These are phyloP conservation scores for Gibbula magus DNA, from an alignment of 2,888 invertebrate species.

Conservation along the genomic window DNA sequence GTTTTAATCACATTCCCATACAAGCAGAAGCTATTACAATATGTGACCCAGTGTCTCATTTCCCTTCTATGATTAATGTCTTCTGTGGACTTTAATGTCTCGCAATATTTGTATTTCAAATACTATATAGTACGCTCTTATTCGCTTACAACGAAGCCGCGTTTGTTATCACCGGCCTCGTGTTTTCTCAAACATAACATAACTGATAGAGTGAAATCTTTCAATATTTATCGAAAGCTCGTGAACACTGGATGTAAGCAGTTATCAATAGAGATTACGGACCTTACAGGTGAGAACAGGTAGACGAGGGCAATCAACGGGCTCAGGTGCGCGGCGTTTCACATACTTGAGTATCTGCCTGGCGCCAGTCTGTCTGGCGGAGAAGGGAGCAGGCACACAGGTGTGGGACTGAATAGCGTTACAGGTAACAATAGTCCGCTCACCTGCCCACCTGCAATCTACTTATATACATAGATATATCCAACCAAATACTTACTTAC, in stretches of 20 bases:
- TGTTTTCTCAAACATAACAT: not conserved
- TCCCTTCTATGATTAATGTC: not conserved
- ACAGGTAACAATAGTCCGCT: slow-evolving; percentile 24
- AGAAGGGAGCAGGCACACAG: slow-evolving; percentile 49
- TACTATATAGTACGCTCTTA: not conserved
- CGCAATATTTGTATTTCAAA: not conserved
- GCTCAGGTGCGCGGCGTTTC: slow-evolving; percentile 29
- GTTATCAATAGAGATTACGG: slow-evolving; percentile 15
- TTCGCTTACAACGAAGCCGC: not conserved
- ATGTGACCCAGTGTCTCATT: not conserved
- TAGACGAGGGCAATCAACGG: not conserved
- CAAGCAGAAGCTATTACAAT: not conserved
- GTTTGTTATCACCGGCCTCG: not conserved
- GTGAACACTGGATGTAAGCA: not conserved
- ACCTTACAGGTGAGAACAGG: slow-evolving; percentile 6
- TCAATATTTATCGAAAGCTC: slow-evolving; percentile 15
- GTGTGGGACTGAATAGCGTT: not conserved
- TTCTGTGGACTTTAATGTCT: not conserved
- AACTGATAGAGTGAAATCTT: slow-evolving; percentile 6
- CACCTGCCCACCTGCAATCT: slow-evolving; percentile 11
- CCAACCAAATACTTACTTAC: not conserved
- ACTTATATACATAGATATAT: not conserved
- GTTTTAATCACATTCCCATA: not conserved
- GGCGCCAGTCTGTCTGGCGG: slow-evolving; percentile 64
- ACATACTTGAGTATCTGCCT: slow-evolving; percentile 38